Evolutionary conservation across 2,113 vertebrate genomes (phyloP), one percentile per base, ranked within the genome.

Genomic region (Balaenoptera acutorostrata): DNA sequence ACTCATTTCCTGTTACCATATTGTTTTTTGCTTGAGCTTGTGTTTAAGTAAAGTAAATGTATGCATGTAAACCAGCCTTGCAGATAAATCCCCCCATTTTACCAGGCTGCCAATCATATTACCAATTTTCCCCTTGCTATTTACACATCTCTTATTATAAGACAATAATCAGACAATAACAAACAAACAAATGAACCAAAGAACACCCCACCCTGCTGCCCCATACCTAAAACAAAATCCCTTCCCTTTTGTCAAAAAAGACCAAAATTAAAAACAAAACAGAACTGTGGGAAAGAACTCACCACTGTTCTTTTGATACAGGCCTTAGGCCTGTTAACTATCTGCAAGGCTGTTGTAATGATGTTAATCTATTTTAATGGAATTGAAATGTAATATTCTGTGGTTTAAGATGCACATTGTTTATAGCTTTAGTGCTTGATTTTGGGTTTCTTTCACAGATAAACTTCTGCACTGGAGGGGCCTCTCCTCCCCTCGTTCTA

Each of bases 301-400:
- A 81, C 68, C 46, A 21, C 55, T 68, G 44, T 52, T 88, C 57
- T 93, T 95, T 80, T 74, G 95, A 87, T 96, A 55, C 7, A 88
- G 97, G 92, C 78, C 21, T 92, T 90, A 92, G 93, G 96, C 92
- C 95, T 95, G 80, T 93, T 82, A 77, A 85, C 94, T 98, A 82
- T 98, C 97, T 98, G 97, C 98, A 98, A 98, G 96, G 97, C 97
- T 98, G 96, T 92, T 96, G 92, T 96, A 88, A 97, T 95, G 95
- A 97, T 96, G 92, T 90, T 96, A 68, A 96, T 96, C 87, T 98
- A 57, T 93, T 95, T 97, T 95, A 96, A 96, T 98, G 97, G 66
- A 93, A 97, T 75, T 90, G 96, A 97, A 97, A 3, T 97, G 84
- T 33, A 11, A 63, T 95, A 77, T 85, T 81, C 89, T 80, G 85